A percentile compares a stretch with the other conserved stretches of the same genome.
Conservation (phyloP, 2,797 vertebrate species). For the Acanthiza pusilla region DNA sequence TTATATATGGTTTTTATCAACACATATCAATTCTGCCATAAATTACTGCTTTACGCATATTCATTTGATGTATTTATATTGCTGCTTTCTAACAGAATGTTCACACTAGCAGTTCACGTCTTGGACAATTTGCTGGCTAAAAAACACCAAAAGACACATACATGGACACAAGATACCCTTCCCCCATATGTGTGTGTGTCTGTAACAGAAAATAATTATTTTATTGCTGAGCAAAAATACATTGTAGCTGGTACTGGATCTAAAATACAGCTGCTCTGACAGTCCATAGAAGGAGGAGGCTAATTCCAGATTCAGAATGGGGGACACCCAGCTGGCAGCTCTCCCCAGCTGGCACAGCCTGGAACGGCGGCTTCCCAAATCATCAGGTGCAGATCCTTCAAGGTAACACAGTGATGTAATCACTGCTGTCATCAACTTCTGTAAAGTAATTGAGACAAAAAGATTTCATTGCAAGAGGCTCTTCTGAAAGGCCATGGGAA, state of each 20-base stretch:
- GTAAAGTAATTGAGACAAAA: not conserved
- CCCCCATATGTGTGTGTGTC: not conserved
- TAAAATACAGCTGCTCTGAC: not conserved
- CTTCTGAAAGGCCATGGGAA: not conserved
- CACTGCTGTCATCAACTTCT: not conserved
- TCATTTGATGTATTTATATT: not conserved
- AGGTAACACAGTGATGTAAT: constrained; percentile 18
- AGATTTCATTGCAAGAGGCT: not conserved
- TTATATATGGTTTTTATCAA: not conserved
- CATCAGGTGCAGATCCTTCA: not conserved
- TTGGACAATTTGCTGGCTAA: not conserved
- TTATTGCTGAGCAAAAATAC: not conserved
- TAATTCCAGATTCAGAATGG: not conserved
- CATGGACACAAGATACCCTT: not conserved
- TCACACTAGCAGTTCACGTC: not conserved
- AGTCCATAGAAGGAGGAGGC: not conserved
- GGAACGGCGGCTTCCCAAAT: not conserved
- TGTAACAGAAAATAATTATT: not conserved
- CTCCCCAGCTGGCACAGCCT: not conserved
- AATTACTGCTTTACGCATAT: not conserved
- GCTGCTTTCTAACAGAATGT: not conserved
- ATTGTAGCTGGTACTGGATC: not conserved
- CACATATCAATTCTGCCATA: not conserved
- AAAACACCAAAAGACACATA: not conserved
- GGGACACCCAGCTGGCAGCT: not conserved